These are phyloP conservation scores for Trilocha varians DNA, from an alignment of 2,888 invertebrate genomes.

Conservation along the genomic window DNA sequence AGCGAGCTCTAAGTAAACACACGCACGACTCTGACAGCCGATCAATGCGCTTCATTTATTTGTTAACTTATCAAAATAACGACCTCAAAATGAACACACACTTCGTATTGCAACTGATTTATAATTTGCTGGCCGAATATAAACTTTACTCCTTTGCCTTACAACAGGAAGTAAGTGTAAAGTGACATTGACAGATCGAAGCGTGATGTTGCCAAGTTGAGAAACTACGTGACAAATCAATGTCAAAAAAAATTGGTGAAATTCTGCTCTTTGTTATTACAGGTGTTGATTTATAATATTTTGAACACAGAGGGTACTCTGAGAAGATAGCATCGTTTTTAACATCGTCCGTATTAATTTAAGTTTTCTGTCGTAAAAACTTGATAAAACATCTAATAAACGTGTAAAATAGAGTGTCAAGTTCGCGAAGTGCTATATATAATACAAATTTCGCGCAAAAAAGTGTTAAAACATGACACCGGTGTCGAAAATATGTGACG, in stretches of 20 bases:
- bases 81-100: constrained; percentile 22
- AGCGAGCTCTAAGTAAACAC: constrained; percentile 52
- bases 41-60: constrained; percentile 67
- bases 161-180: constrained; percentile 17
- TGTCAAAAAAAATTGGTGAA: constrained; percentile 3
- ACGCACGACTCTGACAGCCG: constrained; percentile 41
- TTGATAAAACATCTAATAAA: too few relatives aligned
- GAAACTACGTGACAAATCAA: constrained; percentile 8
- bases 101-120: constrained; percentile 4
- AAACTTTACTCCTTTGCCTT: constrained; percentile 22
- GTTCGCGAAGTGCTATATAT: too few relatives aligned
- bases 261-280: constrained; percentile 14
- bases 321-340: too few relatives aligned
- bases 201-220: constrained; percentile 19
- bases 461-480: too few relatives aligned
- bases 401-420: too few relatives aligned
- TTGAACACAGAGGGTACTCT: too few relatives aligned
- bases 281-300: constrained; percentile 6
- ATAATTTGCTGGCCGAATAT: constrained; percentile 15
- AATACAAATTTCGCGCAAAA: too few relatives aligned
- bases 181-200: constrained; percentile 16
- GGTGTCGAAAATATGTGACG: too few relatives aligned
- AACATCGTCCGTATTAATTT: too few relatives aligned
- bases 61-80: constrained; percentile 62
- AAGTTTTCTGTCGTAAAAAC: too few relatives aligned